A percentile compares a stretch with the other conserved stretches of the same genome.
Evolutionary conservation across 2,888 invertebrate genomes (phyloP).

Genomic region (Sarcophaga variegata): DNA sequence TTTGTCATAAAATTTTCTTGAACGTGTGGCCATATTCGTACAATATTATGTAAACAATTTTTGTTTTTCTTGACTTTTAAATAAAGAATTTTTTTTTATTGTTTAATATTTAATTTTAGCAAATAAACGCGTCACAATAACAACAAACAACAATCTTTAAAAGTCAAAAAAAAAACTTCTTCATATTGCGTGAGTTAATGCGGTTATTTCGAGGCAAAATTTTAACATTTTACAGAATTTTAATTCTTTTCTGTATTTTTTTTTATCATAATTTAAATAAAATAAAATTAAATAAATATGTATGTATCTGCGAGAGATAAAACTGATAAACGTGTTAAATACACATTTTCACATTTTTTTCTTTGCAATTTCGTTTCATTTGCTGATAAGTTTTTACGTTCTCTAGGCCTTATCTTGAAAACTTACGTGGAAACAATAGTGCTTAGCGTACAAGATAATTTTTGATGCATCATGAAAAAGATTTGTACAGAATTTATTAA

Average conservation of each 20-base stretch:
- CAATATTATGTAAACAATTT: slow-evolving; percentile 19
- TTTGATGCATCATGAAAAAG: slow-evolving; percentile 7
- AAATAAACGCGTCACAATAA: neutral
- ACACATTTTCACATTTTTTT: neutral
- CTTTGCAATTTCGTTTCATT: slow-evolving; percentile 23
- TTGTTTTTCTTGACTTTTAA: neutral
- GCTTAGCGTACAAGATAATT: neutral
- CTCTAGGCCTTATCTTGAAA: slow-evolving; percentile 24
- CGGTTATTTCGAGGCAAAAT: slow-evolving; percentile 27
- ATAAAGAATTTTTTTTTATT: neutral
- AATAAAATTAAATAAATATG: neutral
- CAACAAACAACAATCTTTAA: slow-evolving; percentile 33
- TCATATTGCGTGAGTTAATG: slow-evolving; percentile 57
- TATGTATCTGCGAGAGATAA: slow-evolving; percentile 2
- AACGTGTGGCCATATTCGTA: neutral
- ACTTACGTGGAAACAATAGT: neutral
- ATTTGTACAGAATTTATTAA: slow-evolving; percentile 15
- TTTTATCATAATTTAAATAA: neutral
- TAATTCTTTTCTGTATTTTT: neutral
- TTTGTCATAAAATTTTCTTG: slow-evolving; percentile 22
- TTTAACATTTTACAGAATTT: slow-evolving; percentile 30
- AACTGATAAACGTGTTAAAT: slow-evolving; percentile 34
- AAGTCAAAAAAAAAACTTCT: neutral
- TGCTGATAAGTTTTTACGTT: neutral
- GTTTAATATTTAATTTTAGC: neutral